These are phyloP conservation scores for Nephrotoma flavescens DNA, from an alignment of 2,888 invertebrate species.

Conservation along the genomic window DNA sequence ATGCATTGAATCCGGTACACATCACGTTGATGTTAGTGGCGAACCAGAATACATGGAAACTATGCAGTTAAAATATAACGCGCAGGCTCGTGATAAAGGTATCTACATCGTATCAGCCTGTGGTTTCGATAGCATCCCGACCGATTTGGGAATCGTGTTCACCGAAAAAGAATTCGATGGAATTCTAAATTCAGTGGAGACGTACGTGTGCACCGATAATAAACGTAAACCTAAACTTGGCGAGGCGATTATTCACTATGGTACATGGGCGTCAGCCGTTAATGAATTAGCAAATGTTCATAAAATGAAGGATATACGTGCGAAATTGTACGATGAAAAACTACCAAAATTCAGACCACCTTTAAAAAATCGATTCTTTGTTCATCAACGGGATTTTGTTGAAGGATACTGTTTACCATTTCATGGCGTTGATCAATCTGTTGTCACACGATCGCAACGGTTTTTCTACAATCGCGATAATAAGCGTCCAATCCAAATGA, in stretches of 20 bases:
- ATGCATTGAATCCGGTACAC: slow-evolving; percentile 63
- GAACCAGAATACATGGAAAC: slow-evolving; percentile 81
- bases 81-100: slow-evolving; percentile 58
- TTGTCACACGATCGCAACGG: slow-evolving; percentile 69
- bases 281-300: slow-evolving; percentile 50
- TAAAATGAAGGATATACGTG: slow-evolving; percentile 50
- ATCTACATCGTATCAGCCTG: slow-evolving; percentile 81
- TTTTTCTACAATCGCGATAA: slow-evolving; percentile 50
- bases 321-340: slow-evolving; percentile 48
- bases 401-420: slow-evolving; percentile 59
- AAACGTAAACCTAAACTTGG: slow-evolving; percentile 16
- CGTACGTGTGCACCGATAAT: slow-evolving; percentile 40
- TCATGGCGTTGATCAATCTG: slow-evolving; percentile 67
- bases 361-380: slow-evolving; percentile 29
- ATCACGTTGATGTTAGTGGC: slow-evolving; percentile 87
- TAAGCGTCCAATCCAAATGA: slow-evolving; percentile 62
- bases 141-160: slow-evolving; percentile 73
- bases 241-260: slow-evolving; percentile 53
- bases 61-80: slow-evolving; percentile 69
- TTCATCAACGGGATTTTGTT: slow-evolving; percentile 37
- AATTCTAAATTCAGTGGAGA: slow-evolving; percentile 61
- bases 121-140: slow-evolving; percentile 86
- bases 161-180: slow-evolving; percentile 64
- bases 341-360: slow-evolving; percentile 48
- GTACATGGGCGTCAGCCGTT: slow-evolving; percentile 82